A percentile compares a stretch with the other conserved stretches of the same genome.
These are phyloP conservation scores for Ptiloglossa arizonensis DNA, from an alignment of 1,140 invertebrate genomes.

Conservation along the genomic window DNA sequence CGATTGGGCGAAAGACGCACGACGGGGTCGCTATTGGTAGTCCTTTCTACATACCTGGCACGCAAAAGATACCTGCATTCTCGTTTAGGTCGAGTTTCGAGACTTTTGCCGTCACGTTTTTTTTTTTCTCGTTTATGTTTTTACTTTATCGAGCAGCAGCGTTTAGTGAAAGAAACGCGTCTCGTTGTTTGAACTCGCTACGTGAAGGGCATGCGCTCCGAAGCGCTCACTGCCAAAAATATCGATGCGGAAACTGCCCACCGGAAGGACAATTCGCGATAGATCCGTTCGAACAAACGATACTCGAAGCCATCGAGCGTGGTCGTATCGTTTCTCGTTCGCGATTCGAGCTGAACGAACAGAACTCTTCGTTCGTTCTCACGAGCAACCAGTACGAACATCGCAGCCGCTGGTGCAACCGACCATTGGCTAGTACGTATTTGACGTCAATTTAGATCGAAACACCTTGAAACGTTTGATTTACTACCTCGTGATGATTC, in stretches of 20 bases:
- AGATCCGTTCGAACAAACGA: background rate
- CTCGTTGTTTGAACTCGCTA: background rate
- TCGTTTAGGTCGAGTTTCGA: background rate
- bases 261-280: background rate
- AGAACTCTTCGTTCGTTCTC: conserved; percentile 1
- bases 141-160: background rate
- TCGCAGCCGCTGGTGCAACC: conserved; percentile 8
- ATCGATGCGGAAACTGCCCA: background rate
- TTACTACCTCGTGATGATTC: conserved; percentile 12
- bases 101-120: background rate
- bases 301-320: background rate
- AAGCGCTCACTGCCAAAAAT: background rate
- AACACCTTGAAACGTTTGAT: conserved; percentile 46
- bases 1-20: conserved; percentile 40
- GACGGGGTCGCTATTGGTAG: conserved; percentile 37
- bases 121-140: background rate
- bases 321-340: background rate
- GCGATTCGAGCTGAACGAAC: background rate
- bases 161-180: background rate
- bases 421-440: conserved; percentile 26
- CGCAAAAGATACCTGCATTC: conserved; percentile 18
- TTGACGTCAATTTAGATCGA: conserved; percentile 39
- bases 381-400: background rate
- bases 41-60: conserved; percentile 34
- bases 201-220: background rate